Evolutionary conservation across 23 tunicate genomes (phyloP).

Genomic region (Phallusia fumigata): DNA sequence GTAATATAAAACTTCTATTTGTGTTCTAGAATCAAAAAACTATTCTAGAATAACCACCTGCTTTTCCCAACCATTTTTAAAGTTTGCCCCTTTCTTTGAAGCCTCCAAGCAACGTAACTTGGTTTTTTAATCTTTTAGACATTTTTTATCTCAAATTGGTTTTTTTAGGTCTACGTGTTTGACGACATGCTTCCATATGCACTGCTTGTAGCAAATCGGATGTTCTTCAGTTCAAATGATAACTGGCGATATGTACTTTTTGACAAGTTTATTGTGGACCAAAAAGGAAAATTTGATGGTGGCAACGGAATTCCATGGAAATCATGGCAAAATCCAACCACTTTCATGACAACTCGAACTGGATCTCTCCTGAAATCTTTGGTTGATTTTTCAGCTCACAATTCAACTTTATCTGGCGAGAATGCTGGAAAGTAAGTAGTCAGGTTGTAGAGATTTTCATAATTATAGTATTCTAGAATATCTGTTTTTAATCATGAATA

Average conservation of each 20-base stretch:
- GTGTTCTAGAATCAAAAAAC: no score
- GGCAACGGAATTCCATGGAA: conserved; percentile 94
- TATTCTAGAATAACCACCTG: no score
- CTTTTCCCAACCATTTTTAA: no score
- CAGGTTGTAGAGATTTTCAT: no score
- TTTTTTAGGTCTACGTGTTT: conserved; percentile 57
- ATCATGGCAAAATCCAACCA: conserved; percentile 86
- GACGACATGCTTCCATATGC: conserved; percentile 49
- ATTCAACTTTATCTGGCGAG: neutral
- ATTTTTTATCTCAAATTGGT: neutral
- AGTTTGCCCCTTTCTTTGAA: no score
- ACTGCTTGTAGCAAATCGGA: conserved; percentile 19
- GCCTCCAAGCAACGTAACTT: neutral
- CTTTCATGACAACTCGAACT: conserved; percentile 41
- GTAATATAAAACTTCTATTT: no score
- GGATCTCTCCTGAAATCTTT: conserved; percentile 46
- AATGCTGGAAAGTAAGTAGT: conserved; percentile 10
- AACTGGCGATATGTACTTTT: conserved; percentile 75
- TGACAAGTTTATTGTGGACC: conserved; percentile 47
- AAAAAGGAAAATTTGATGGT: conserved; percentile 42
- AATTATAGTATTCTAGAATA: no score
- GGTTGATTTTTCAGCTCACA: conserved; percentile 24
- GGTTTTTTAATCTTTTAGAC: neutral
- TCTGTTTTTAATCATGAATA: no score
- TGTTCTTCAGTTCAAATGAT: conserved; percentile 39